These are phyloP conservation scores for Sesia bembeciformis DNA, from an alignment of 2,888 invertebrate genomes.

Conservation along the genomic window DNA sequence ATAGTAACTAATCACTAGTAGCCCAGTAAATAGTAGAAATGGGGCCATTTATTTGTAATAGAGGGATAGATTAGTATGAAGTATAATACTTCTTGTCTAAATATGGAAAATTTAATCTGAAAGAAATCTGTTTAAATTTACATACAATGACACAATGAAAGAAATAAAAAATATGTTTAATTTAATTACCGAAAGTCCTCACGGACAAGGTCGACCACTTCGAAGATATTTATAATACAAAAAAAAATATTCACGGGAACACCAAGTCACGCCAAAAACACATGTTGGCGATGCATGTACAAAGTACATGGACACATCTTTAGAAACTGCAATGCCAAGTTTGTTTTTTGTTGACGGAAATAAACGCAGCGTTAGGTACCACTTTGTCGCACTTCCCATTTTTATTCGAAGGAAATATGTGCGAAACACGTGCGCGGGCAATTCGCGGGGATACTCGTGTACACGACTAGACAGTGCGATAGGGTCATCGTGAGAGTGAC, in stretches of 20 bases:
- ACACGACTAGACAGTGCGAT: slow-evolving; percentile 6
- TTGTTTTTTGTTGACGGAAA: background rate
- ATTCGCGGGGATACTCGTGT: background rate
- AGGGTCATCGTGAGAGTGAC: slow-evolving; percentile 8
- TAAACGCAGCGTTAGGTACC: background rate
- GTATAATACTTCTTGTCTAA: too few species aligned
- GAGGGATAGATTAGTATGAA: too few species aligned
- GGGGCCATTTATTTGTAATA: too few species aligned
- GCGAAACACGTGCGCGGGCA: background rate
- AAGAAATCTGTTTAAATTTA: too few species aligned
- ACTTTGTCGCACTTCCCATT: background rate
- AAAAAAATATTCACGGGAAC: background rate
- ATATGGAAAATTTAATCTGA: too few species aligned
- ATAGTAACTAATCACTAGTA: too few species aligned
- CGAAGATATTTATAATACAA: too few species aligned
- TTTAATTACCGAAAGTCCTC: too few species aligned
- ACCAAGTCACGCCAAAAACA: background rate
- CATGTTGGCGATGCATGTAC: background rate
- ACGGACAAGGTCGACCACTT: too few species aligned
- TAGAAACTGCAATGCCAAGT: background rate
- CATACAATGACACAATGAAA: too few species aligned
- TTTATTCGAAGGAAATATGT: background rate
- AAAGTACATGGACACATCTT: background rate
- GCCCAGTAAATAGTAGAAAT: too few species aligned
- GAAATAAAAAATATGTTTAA: too few species aligned